Evolutionary conservation across 1,140 invertebrate genomes (phyloP).

Genomic region (Caenorhabditis remanei): DNA sequence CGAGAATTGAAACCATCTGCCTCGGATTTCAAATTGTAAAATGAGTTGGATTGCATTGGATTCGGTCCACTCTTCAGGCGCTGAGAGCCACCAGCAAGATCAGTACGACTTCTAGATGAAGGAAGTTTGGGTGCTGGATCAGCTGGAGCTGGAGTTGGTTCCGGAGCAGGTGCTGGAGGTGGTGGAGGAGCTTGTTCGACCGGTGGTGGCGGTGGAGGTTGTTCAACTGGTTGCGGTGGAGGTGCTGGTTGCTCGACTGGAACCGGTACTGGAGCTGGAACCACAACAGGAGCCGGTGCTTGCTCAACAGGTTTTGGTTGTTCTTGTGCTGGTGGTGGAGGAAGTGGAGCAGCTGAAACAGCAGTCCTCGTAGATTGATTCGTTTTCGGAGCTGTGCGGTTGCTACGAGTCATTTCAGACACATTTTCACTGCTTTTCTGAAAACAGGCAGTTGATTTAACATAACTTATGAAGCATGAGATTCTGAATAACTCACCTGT

Average conservation of each 20-base stretch:
- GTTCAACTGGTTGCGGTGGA: background rate
- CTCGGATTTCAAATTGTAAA: constrained; percentile 32
- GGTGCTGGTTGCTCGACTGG: background rate
- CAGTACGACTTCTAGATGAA: background rate
- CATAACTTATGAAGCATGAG: background rate
- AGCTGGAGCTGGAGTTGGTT: constrained; percentile 5
- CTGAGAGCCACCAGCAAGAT: constrained; percentile 27
- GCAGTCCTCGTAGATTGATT: constrained; percentile 15
- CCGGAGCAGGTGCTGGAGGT: background rate
- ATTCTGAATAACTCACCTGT: background rate
- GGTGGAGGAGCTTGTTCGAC: background rate
- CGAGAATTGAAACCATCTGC: background rate
- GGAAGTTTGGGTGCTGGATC: background rate
- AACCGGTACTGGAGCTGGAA: background rate
- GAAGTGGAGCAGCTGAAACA: constrained; percentile 9
- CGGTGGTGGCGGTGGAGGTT: background rate
- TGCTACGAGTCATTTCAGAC: background rate
- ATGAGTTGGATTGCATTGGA: constrained; percentile 2
- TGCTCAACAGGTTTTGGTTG: background rate
- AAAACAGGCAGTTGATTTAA: background rate
- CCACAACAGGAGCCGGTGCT: background rate
- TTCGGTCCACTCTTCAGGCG: constrained; percentile 11
- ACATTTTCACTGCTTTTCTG: constrained; percentile 26
- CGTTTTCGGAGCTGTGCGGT: background rate
- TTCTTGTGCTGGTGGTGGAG: background rate